Base-by-base conservation (phyloP, 1,140 invertebrate species). In the Cheumatopsyche charites region DNA sequence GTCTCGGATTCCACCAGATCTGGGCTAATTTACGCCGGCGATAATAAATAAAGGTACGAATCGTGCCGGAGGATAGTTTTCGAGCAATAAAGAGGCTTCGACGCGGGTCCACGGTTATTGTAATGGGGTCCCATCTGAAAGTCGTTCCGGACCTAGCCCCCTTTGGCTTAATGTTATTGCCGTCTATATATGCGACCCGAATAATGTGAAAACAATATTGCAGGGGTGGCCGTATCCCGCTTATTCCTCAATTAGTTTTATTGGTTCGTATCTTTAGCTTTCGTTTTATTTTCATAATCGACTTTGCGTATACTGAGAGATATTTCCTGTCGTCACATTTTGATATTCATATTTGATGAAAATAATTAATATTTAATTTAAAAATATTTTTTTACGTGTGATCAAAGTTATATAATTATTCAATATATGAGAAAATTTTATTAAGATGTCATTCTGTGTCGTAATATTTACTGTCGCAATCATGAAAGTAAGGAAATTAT, bases 151-250 rank as follows among this genome's bases (percentile, higher is more conserved):
- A 52, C 5, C 17, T 23, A 19, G 55, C 55, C 55, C n/a, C 55
- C 55, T 58, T 36, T 36, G 29, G 29, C 29, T 36, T 36, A 58
- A 58, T 58, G 55, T 58, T 58, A 58, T 58, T 58, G 55, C 55
- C 55, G 55, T 13, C 55, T 58, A 52, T 15, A 36, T 36, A 36
- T 36, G 29, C 29, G 29, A 47, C 12, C 41, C 26, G 49, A 61
- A 70, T 70, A 70, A 70, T 70, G 52, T 62, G 68, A 61, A 61
- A 70, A 70, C 68, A 55, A 62, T 70, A 70, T 70, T 62, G 49
- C 55, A 11, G 7, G 55, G 23, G 23, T 58, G 55, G 26, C 21
- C 17, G 36, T 17, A 67, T 49, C 63, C 43, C 47, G 42, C 42
- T 47, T 67, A 45, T 65, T 42, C 36, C 42, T 11, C 42, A 43